Evolutionary conservation across 2,888 invertebrate species (phyloP), one percentile per base, ranked within the genome.

Genomic region (Apodemia zela): DNA sequence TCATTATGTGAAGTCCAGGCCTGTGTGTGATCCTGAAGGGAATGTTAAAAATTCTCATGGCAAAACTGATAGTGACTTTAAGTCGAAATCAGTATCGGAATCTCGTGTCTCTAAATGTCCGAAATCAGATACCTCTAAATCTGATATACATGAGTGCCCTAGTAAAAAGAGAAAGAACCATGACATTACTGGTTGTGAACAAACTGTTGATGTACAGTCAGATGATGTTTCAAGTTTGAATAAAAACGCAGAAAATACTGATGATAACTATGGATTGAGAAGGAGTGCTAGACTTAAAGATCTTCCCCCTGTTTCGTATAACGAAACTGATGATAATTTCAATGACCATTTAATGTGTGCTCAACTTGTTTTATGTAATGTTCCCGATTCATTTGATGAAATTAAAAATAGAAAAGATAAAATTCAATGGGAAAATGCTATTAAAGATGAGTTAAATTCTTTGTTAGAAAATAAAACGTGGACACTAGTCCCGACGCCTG

Each of bases 281-380:
- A 67, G 66, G 59, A 68, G 71, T 67, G 66, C 62, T 62, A 66
- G 71, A 60, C 18, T 68, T 8, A 68, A 66, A 66, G 29, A 42
- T 63, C 45, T 35, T 47, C 45, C 61, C 17, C 62, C 93, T 65
- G 92, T 65, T 17, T 65, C 59, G n/a, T 69, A 67, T 65, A 61
- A 66, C 21, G 64, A 69, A 63, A 59, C 3, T 17, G 63, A 66
- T 59, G 60, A 62, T 47, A 13, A 2, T 54, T 25, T 54, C 13
- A 33, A 65, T 59, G 67, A 61, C 62, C 62, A 60, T 64, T 57
- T 68, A 47, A 60, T 66, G 57, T 69, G 63, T 65, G 66, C 67
- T 51, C 59, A 65, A 17, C 63, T 63, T 15, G 59, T 65, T 21
- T 49, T 45, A 21, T 21, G 21, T 21, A 21, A 21, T 21, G 21